A percentile compares a stretch with the other conserved stretches of the same genome.
These are phyloP conservation scores for Carlito syrichta DNA, from an alignment of 2,113 vertebrate species.

Conservation along the genomic window DNA sequence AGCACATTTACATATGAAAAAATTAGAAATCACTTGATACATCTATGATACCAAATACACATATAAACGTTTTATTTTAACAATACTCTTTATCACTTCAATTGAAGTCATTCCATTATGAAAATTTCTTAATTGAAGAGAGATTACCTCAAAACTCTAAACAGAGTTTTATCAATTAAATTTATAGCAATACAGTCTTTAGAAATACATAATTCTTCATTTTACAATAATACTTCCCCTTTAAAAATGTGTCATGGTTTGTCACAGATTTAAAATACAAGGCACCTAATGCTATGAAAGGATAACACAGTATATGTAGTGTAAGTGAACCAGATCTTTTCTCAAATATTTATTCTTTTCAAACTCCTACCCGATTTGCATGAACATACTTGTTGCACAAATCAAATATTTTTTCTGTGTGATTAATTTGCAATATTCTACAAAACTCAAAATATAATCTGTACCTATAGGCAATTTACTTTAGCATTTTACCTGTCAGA, in stretches of 20 bases:
- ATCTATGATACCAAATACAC: constrained; percentile 54
- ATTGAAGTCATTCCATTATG: constrained; percentile 75
- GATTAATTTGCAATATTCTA: constrained; percentile 79
- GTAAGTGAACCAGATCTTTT: constrained; percentile 69
- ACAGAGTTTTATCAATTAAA: constrained; percentile 72
- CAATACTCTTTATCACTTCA: constrained; percentile 68
- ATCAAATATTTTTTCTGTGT: constrained; percentile 76
- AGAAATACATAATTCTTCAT: constrained; percentile 60
- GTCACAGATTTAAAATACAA: constrained; percentile 77
- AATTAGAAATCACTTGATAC: constrained; percentile 29
- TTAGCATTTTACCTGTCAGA: constrained; percentile 76
- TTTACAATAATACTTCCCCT: constrained; percentile 63
- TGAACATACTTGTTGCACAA: constrained; percentile 78
- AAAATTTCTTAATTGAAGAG: constrained; percentile 73
- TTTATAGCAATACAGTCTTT: constrained; percentile 52
- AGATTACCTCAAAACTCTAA: constrained; percentile 72
- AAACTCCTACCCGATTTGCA: constrained; percentile 45
- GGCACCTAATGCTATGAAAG: constrained; percentile 77
- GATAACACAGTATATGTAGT: constrained; percentile 62
- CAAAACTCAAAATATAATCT: constrained; percentile 77
- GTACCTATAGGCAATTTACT: constrained; percentile 77
- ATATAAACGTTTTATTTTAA: constrained; percentile 74
- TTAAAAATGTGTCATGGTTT: constrained; percentile 61
- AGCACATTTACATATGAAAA: constrained; percentile 38
- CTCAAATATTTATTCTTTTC: constrained; percentile 51